Base-by-base conservation (phyloP, 2,888 invertebrate species). In the Andrena minutula region DNA sequence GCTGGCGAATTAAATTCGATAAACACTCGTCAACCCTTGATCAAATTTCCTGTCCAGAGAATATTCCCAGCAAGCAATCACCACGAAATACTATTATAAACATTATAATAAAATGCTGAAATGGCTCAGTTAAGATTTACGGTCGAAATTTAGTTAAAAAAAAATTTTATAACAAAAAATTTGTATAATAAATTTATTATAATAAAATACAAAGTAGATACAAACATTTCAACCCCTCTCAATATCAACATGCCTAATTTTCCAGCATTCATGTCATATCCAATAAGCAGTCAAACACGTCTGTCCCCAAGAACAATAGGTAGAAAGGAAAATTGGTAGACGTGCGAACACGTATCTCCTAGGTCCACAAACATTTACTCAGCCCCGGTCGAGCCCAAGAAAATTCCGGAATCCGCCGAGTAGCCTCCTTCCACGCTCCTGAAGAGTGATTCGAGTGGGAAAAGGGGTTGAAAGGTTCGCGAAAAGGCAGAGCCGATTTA, bases 401-500 rank as follows among this genome's bases (percentile, higher is more conserved):
- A 79, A 82, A 79, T 80, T 76, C 79, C 41, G 16, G 56, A 70
- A 81, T 73, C 66, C 73, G 8, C 20, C 23, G 26, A 83, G 70
- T 76, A 47, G 58, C 70, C 58, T 64, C 26, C 30, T 49, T 30
- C 66, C 49, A 56, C 73, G 61, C 16, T 69, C 51, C 70, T 77
- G 53, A 53, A 69, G 72, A 82, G 82, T 32, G 82, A 82, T 78
- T 80, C 80, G 65, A 74, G 76, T 69, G 68, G 86, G 47, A 60
- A 85, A 87, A 84, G 78, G 73, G 83, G 84, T 84, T 77, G 80
- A 74, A 84, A 84, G 72, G 70, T 74, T 77, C 53, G 49, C 66
- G 86, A 86, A 88, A 88, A 86, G 83, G 79, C 70, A 75, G 78
- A 82, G 76, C 78, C 86, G 88, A 88, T 88, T 88, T 88, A 88